Percentiles rank a stretch among this genome's conserved stretches.
Evolutionary conservation across 64 coral and sea anemone genomes (phyloP).

Genomic region (Cladopsammia gracilis): DNA sequence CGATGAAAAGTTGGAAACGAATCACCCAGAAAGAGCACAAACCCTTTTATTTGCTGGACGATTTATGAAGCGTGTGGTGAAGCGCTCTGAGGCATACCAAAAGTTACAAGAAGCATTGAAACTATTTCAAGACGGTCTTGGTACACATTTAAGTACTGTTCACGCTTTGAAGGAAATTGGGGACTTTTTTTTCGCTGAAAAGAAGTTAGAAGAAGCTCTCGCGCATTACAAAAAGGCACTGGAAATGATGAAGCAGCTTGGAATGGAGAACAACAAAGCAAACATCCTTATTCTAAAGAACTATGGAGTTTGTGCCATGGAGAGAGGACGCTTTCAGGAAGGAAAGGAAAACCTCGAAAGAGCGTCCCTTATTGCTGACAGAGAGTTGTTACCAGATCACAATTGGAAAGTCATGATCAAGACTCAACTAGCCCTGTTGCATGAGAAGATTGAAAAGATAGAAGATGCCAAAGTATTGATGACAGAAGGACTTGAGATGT

Average conservation of each 20-base stretch:
- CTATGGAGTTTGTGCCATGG: slow-evolving; percentile 11
- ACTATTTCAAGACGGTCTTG: neutral
- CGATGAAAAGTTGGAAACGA: neutral
- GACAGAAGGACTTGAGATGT: neutral
- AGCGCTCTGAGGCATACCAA: neutral
- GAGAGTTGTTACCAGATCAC: slow-evolving; percentile 19
- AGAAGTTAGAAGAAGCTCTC: neutral
- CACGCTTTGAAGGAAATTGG: slow-evolving; percentile 17
- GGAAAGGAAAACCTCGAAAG: neutral
- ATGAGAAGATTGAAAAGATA: neutral
- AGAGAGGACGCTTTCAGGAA: slow-evolving; percentile 14
- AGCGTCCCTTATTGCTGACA: slow-evolving; percentile 1
- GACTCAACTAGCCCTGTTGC: neutral
- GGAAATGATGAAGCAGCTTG: slow-evolving; percentile 3
- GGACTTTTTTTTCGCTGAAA: slow-evolving; percentile 13
- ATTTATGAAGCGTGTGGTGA: neutral
- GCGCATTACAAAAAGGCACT: neutral
- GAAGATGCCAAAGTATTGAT: neutral
- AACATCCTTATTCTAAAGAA: slow-evolving; percentile 36
- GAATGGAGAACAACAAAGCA: neutral
- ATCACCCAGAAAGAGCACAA: slow-evolving; percentile 22
- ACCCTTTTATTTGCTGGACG: neutral
- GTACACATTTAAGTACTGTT: slow-evolving; percentile 37
- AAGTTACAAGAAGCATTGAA: slow-evolving; percentile 2
- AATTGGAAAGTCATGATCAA: slow-evolving; percentile 35